Base-by-base conservation (phyloP, 2,888 invertebrate species). In the Pteria penguin region DNA sequence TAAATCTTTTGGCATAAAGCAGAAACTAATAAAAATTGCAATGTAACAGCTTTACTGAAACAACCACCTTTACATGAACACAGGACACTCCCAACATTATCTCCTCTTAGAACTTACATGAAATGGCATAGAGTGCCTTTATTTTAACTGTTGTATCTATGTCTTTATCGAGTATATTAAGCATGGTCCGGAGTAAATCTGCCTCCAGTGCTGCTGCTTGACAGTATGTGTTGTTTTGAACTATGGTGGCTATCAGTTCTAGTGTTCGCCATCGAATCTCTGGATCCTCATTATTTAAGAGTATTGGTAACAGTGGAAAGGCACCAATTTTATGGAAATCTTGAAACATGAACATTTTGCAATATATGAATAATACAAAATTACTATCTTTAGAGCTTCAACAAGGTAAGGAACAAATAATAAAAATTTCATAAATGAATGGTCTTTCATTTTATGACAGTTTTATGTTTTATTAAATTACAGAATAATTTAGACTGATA, bases 261-360 rank as follows among this genome's bases (percentile, higher is more conserved):
- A 95, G 95, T 1, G 95, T 94, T 54, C 93, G 92, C 76, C 94
- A 93, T 45, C 96, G 93, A 0, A 97, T 93, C 24, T 94, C 93
- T 0, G 93, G 91, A 83, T 95, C 94, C 4, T 93, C 92, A 31
- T 95, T 94, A 78, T 94, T 93, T 32, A 96, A 92, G 87, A 96
- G 95, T 0, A 94, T 93, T 0, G 94, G 93, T 73, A 97, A 94
- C n/a, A 96, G 93, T 0, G 94, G 92, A 82, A 96, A 96, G 0
- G 97, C 97, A 4, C 96, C 96, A 87, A 97, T 94, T 93, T 96
- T 97, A 89, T 95, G 95, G 89, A 97, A 97, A 93, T 96, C 96
- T 96, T 92, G 5, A 57, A 61, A 71, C 32, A 62, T 32, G n/a
- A n/a, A n/a, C n/a, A n/a, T n/a, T n/a, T n/a, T n/a, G n/a, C n/a